Base-by-base conservation (phyloP, 2,888 invertebrate species). In the Dynastes grantii region DNA sequence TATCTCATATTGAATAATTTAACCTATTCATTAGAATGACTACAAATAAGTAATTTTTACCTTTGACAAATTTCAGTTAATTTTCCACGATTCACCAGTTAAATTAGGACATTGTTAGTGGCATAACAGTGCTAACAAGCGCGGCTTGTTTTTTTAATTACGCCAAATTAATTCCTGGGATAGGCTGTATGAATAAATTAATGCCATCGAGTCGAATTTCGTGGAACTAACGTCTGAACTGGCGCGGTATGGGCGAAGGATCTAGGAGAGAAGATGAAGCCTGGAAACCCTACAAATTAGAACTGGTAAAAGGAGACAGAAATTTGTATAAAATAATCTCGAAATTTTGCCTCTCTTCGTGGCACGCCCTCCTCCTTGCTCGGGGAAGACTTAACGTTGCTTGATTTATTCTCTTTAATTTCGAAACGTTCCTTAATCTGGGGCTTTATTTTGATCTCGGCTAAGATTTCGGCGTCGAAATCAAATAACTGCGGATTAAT, bases 171-270 rank as follows among this genome's bases (percentile, higher is more conserved):
- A 75, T 75, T 75, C 27, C 27, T 9, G 22, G 61, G 61, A 73
- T 73, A 40, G 27, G 49, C 73, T 75, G 45, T 61, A 75, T 75
- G 73, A 75, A 75, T 75, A 75, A 75, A 75, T 73, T 73, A 73
- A 73, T 45, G 29, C 22, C 29, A 75, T 75, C 73, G 73, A 45
- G 40, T 75, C 58, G 61, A 32, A 58, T 75, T 75, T 49, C 61
- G 11, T 11, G 13, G 32, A 63, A 63, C 27, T 32, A 13, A 13
- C 29, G 29, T 27, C 27, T 11, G 9, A 27, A 22, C 1, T 6
- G 22, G 5, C 13, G 13, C 3, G 27, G 63, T 32, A 32, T 9
- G 63, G 8, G 8, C 45, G 45, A 11, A 45, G 8, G 32, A 32
- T 32, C 45, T 11, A 9, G 45, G 9, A 45, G 11, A 5, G 63